Conservation (phyloP, 2,797 vertebrate genomes). For the Smutsia gigantea region DNA sequence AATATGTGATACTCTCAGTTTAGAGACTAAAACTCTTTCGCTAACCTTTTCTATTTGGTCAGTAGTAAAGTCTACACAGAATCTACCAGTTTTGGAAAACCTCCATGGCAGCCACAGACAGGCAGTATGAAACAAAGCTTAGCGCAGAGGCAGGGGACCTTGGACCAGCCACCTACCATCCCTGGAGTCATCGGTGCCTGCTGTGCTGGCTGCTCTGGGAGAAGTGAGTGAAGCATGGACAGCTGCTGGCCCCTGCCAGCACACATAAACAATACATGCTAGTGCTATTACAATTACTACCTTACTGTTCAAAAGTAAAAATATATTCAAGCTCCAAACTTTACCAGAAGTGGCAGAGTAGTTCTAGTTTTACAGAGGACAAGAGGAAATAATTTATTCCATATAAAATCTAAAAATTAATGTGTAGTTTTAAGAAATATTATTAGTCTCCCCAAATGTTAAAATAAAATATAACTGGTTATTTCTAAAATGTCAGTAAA, state of each 20-base stretch:
- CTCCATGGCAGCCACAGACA: background rate
- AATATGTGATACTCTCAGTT: background rate
- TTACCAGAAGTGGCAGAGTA: background rate
- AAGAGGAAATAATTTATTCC: background rate
- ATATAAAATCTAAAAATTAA: background rate
- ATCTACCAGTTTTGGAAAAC: background rate
- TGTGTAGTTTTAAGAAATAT: background rate
- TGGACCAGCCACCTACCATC: too few species aligned
- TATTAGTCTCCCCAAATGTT: background rate
- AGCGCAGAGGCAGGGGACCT: too few species aligned
- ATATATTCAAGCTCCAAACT: background rate
- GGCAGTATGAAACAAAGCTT: accelerated
- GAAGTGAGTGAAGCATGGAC: accelerated
- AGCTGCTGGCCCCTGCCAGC: background rate
- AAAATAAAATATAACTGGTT: constrained; percentile 39
- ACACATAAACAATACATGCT: background rate
- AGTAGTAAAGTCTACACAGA: background rate
- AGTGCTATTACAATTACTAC: too few species aligned
- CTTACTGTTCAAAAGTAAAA: background rate
- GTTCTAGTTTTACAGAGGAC: background rate
- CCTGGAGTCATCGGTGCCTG: accelerated
- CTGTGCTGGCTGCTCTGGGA: background rate
- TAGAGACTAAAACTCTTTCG: background rate
- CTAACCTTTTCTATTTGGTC: background rate
- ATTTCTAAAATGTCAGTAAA: constrained; percentile 28